Evolutionary conservation across 2,888 invertebrate genomes (phyloP).

Genomic region (Epinotia bilunana): DNA sequence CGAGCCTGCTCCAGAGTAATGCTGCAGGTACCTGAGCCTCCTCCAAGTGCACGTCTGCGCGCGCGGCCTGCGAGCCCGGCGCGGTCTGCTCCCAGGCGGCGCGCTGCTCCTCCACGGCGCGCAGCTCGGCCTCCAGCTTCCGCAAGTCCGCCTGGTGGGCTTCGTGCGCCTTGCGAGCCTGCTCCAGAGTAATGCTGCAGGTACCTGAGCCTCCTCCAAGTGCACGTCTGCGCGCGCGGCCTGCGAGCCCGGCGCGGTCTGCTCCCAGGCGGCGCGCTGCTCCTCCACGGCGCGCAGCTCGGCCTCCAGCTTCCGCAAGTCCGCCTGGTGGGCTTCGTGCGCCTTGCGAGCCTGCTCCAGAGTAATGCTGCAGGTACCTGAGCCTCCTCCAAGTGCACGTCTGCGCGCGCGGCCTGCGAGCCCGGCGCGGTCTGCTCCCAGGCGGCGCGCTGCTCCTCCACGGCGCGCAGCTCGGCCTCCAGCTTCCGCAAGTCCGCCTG

Average conservation of each 20-base stretch:
- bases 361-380: no score
- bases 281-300: constrained; percentile 92
- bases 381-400: neutral
- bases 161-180: no score
- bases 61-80: constrained; percentile 90
- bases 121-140: no score
- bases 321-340: neutral
- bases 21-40: constrained; percentile 85
- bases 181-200: no score
- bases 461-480: neutral
- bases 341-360: no score
- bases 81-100: constrained; percentile 83
- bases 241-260: neutral
- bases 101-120: constrained; percentile 52
- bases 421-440: neutral
- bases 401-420: neutral
- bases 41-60: constrained; percentile 93
- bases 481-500: neutral
- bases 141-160: neutral
- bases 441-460: neutral
- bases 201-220: neutral
- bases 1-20: no score
- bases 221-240: neutral
- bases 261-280: constrained; percentile 59
- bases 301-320: constrained; percentile 19